Conservation (phyloP, 2,797 vertebrate genomes). For the Lagodon rhomboides region DNA sequence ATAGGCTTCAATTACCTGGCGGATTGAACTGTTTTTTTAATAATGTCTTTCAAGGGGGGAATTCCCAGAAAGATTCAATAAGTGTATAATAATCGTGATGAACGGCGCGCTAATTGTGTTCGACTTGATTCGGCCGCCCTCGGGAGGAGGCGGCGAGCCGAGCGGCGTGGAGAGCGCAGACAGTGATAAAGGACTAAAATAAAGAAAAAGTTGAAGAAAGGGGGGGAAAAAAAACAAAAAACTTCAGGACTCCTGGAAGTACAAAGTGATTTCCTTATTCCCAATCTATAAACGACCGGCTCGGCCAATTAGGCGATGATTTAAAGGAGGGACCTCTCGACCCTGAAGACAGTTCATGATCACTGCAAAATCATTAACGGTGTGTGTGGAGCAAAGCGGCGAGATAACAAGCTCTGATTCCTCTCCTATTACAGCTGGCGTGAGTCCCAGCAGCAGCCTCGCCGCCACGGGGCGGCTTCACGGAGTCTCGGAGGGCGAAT, state of each 20-base stretch:
- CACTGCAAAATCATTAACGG: constrained; percentile 60
- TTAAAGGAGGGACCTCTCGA: constrained; percentile 65
- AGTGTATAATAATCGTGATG: constrained; percentile 65
- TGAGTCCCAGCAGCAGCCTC: constrained; percentile 20
- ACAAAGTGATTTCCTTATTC: constrained; percentile 53
- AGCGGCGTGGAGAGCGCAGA: not conserved
- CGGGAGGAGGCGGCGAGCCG: constrained; percentile 14
- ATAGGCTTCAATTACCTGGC: constrained; percentile 61
- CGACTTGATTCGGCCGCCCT: constrained; percentile 60
- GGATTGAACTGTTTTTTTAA: constrained; percentile 68
- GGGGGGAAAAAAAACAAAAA: not conserved
- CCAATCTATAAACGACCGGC: constrained; percentile 63
- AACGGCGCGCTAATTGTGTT: constrained; percentile 54
- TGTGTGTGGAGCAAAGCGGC: constrained; percentile 46
- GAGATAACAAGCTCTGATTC: constrained; percentile 65
- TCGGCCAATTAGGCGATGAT: constrained; percentile 64
- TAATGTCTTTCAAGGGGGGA: constrained; percentile 61
- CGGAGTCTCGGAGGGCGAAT: constrained; percentile 61
- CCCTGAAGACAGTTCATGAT: constrained; percentile 68
- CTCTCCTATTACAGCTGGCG: constrained; percentile 41
- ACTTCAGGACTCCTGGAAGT: constrained; percentile 21
- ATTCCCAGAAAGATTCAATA: constrained; percentile 59
- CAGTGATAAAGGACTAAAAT: constrained; percentile 42
- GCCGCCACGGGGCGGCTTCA: not conserved
- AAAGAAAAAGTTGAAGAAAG: constrained; percentile 21